Percentiles rank a stretch among this genome's conserved stretches.
Conservation (phyloP, 2,888 invertebrate genomes). For the Fissipunctia ypsillon region DNA sequence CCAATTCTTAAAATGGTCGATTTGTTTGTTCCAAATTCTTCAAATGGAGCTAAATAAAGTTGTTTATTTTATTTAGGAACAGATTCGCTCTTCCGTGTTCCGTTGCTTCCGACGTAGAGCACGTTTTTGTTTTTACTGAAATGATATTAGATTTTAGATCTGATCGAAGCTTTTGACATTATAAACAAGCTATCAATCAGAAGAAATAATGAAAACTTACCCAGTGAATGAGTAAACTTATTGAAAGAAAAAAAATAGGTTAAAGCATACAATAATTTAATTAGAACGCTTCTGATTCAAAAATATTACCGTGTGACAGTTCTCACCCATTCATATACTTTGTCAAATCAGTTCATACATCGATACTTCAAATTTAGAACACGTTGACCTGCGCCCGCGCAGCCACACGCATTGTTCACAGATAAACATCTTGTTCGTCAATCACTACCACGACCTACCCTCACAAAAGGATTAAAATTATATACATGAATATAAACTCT, state of each 20-base stretch:
- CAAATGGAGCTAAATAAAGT: constrained; percentile 31
- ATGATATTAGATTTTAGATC: constrained; percentile 17
- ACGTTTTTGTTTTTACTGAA: constrained; percentile 48
- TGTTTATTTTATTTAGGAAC: constrained; percentile 51
- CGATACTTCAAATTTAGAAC: constrained; percentile 76
- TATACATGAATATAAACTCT: constrained; percentile 34
- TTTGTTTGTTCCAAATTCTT: constrained; percentile 56
- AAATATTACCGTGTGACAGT: constrained; percentile 59
- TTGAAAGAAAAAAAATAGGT: too few species aligned
- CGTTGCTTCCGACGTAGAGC: constrained; percentile 40
- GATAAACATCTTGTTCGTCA: constrained; percentile 86
- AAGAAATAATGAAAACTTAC: neutral
- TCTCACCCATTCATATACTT: constrained; percentile 70
- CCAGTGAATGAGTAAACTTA: neutral
- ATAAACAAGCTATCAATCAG: neutral
- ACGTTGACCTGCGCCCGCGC: constrained; percentile 69
- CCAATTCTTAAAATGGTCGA: constrained; percentile 29
- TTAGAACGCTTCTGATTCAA: neutral
- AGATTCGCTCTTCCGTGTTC: constrained; percentile 57
- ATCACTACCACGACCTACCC: constrained; percentile 79
- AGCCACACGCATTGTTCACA: constrained; percentile 86
- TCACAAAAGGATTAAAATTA: constrained; percentile 56
- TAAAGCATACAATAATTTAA: neutral
- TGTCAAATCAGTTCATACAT: constrained; percentile 74
- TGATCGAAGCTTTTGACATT: constrained; percentile 4